Base-by-base conservation (phyloP, 2,113 vertebrate species). In the Salvelinus sp. region DNA sequence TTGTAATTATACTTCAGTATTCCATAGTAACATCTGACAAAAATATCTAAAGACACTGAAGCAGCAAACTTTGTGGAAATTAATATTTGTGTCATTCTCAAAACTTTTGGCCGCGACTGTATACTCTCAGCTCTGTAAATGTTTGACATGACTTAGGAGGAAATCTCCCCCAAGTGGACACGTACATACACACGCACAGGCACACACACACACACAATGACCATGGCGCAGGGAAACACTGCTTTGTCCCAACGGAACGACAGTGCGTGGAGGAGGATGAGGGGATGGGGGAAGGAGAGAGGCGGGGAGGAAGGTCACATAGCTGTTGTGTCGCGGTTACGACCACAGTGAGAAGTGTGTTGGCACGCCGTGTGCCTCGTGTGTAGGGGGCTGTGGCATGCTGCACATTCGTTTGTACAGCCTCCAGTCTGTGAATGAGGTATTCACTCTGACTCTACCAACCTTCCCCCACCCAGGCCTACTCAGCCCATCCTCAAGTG, bases 341-440 rank as follows among this genome's bases (percentile, higher is more conserved):
- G 78, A 80, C 78, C 81, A 83, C 84, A 77, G 73, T 77, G 73
- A 48, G 44, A 62, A 80, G 82, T 58, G 79, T 85, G 80, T 76
- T 83, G 79, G 86, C 86, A 76, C 73, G 77, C 72, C 69, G 69
- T 87, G 81, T 71, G 85, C 80, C 76, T 74, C 74, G 30, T 83
- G 86, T 83, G 85, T 84, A 70, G 77, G 82, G 65, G 75, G 65
- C 73, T 79, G 75, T 85, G 89, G 90, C 85, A 90, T 82, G 85
- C 82, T 30, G 65, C 38, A 50, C 77, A 83, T 86, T 89, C 70
- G n/a, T 88, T 85, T 84, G 79, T 75, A 83, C 62, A 57, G 2
- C 20, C 81, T 71, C 72, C 28, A 62, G 23, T 44, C 2, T 47
- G 47, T 88, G 81, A 88, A 80, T 83, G 80, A 77, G 22, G 63